Evolutionary conservation across 1,140 invertebrate genomes (phyloP).

Genomic region (Calephelis nemesis): DNA sequence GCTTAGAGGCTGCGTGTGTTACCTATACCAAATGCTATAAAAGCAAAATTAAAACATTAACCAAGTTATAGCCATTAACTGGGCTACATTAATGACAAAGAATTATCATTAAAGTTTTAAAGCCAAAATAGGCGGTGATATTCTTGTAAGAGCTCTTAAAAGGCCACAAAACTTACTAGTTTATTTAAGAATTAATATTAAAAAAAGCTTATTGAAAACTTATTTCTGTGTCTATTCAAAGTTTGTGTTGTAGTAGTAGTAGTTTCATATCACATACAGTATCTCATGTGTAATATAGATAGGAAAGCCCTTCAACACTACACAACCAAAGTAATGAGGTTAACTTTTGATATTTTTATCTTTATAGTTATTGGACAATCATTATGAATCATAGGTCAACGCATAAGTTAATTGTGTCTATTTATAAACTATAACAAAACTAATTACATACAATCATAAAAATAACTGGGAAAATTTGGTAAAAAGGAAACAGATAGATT

Average conservation of each 20-base stretch:
- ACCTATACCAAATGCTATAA: neutral
- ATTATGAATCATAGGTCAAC: neutral
- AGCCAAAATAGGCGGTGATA: too few relatives aligned
- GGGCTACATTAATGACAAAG: neutral
- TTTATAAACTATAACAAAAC: neutral
- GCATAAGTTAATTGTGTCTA: slow-evolving; percentile 6
- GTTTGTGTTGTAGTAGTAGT: neutral
- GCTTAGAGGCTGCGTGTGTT: too few relatives aligned
- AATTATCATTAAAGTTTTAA: too few relatives aligned
- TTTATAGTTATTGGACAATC: neutral
- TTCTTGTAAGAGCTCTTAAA: too few relatives aligned
- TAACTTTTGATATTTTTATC: neutral
- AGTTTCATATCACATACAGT: neutral
- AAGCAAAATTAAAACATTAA: neutral
- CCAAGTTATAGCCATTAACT: neutral
- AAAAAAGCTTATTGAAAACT: too few relatives aligned
- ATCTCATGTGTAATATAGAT: too few relatives aligned
- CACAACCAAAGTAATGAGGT: too few relatives aligned
- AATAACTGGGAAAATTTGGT: neutral
- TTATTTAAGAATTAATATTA: too few relatives aligned
- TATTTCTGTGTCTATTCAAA: neutral
- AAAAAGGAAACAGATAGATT: neutral
- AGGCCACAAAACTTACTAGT: too few relatives aligned
- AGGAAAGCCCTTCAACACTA: too few relatives aligned
- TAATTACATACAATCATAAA: neutral